Evolutionary conservation across 2,113 vertebrate species (phyloP), one percentile per base, ranked within the genome.

Genomic region (Tupaia tana): DNA sequence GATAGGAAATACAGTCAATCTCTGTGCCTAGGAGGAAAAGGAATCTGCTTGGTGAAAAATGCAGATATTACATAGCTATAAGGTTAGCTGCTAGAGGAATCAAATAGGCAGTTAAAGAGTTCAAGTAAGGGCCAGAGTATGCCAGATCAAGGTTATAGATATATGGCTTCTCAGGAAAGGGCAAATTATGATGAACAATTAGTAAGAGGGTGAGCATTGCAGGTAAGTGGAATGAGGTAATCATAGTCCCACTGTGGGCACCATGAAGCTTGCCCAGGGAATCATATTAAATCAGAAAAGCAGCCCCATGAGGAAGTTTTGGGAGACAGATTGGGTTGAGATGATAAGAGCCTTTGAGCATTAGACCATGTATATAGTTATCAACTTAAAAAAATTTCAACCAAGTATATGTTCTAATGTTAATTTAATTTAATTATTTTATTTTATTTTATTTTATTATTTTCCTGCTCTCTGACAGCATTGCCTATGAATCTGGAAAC

Each of bases 231-330:
- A 86, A 74, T 25, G 31, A 81, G 69, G 83, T 66, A 70, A 71
- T 69, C 92, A 67, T 34, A 94, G 63, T 58, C 79, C 34, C 43
- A 80, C 66, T 64, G 10, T 91, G 64, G 61, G 67, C 94, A 86
- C 25, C 7, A 15, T 13, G 71, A 79, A 24, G 61, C 63, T 86
- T 78, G 27, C 13, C 11, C 2, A 25, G 64, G 52, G 12, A 79
- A 25, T 79, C 70, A 13, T 73, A 77, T 25, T 63, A 69, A 83
- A 91, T 24, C 31, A 27, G 67, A 67, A 22, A 96, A 77, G 67
- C 67, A 20, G 52, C 18, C 27, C 52, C 29, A 6, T 0, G n/a
- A 43, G 43, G 52, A 66, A 70, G 25, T 88, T 94, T 75, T 84
- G 52, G 24, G 22, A 89, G 80, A 85, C 43, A 95, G 71, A 43